phyloP scores from a whole-genome alignment of 2,888 invertebrate species.

The Lasioglossum villosulum region DNA sequence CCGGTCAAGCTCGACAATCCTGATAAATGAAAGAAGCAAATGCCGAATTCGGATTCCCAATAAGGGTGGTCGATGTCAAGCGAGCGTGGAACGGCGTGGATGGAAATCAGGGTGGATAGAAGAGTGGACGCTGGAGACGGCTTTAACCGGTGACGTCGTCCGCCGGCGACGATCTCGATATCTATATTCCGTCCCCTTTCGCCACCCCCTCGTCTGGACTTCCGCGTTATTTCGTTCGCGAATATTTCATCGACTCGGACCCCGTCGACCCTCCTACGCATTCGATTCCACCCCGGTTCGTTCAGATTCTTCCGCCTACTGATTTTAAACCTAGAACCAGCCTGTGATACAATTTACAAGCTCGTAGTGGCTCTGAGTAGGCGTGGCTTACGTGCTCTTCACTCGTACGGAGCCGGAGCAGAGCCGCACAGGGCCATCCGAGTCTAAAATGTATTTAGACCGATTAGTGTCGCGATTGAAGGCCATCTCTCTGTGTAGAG shows the following conservation, averaged over 20 bases:
- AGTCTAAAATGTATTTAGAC: not conserved
- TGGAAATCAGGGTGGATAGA: constrained; percentile 56
- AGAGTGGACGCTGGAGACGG: constrained; percentile 60
- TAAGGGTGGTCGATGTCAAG: constrained; percentile 66
- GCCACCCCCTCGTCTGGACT: constrained; percentile 28
- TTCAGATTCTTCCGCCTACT: not conserved
- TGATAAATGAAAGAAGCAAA: constrained; percentile 82
- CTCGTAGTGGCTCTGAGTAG: not conserved
- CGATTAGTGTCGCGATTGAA: not conserved
- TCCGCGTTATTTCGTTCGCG: constrained; percentile 51
- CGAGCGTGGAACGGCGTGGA: constrained; percentile 57
- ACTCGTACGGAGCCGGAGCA: not conserved
- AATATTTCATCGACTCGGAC: constrained; percentile 42
- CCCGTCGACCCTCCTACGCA: not conserved
- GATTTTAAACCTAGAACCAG: not conserved
- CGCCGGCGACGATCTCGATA: constrained; percentile 45
- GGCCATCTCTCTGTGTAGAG: not conserved
- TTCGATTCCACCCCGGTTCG: not conserved
- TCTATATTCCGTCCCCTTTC: constrained; percentile 42
- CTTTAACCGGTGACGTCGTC: constrained; percentile 60
- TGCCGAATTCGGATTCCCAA: constrained; percentile 67
- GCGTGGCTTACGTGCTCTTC: not conserved
- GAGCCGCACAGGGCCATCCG: not conserved
- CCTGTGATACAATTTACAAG: not conserved
- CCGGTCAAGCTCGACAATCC: constrained; percentile 80